Percentiles rank a stretch among this genome's conserved stretches.
Evolutionary conservation across 2,888 invertebrate species (phyloP).

Genomic region (Morpho deidamia): DNA sequence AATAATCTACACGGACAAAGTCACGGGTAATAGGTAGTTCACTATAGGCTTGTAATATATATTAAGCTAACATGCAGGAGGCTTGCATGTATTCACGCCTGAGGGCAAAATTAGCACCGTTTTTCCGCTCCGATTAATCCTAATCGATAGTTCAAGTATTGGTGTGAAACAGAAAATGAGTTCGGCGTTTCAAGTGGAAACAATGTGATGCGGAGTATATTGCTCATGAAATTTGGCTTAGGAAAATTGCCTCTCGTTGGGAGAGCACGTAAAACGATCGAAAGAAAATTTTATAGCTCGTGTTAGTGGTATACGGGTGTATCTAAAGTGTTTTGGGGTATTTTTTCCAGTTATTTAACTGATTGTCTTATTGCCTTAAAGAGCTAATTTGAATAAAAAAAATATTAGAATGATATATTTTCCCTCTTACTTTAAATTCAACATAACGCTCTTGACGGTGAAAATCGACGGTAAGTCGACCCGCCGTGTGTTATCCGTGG

Average conservation of each 20-base stretch:
- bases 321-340: neutral
- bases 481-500: too few relatives aligned
- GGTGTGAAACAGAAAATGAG: slow-evolving; percentile 39
- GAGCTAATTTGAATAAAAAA: too few relatives aligned
- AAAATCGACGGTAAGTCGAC: too few relatives aligned
- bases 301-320: slow-evolving; percentile 47
- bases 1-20: too few relatives aligned
- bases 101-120: slow-evolving; percentile 13
- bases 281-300: slow-evolving; percentile 70
- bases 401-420: too few relatives aligned
- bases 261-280: slow-evolving; percentile 55
- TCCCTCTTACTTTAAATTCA: too few relatives aligned
- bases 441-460: too few relatives aligned
- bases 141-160: slow-evolving; percentile 27
- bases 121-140: slow-evolving; percentile 26
- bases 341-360: too few relatives aligned
- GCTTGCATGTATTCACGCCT: neutral
- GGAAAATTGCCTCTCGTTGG: slow-evolving; percentile 66
- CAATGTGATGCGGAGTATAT: slow-evolving; percentile 63
- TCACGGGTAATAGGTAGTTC: too few relatives aligned
- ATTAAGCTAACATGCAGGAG: too few relatives aligned
- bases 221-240: slow-evolving; percentile 72
- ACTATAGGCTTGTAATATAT: too few relatives aligned
- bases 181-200: slow-evolving; percentile 46
- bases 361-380: too few relatives aligned